Conservation (phyloP, 2,888 invertebrate species). For the Calameuta filiformis region DNA sequence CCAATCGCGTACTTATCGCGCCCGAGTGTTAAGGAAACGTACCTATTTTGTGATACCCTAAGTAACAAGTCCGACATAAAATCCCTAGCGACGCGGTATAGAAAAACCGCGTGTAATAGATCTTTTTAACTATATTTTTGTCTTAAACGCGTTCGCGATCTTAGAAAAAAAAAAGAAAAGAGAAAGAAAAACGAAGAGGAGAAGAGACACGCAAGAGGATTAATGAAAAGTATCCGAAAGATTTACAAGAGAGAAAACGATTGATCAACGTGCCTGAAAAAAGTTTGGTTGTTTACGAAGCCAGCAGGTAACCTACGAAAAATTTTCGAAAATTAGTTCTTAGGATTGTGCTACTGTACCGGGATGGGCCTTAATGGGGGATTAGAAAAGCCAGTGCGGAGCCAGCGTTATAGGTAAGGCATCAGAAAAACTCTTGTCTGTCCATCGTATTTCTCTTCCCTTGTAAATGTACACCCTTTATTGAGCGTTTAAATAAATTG, state of each 20-base stretch:
- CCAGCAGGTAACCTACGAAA: background rate
- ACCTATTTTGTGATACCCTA: background rate
- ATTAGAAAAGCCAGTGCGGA: background rate
- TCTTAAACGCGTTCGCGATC: constrained; percentile 29
- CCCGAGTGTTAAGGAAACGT: background rate
- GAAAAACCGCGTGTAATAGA: background rate
- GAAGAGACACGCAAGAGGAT: background rate
- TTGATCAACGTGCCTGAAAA: background rate
- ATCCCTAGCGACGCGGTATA: background rate
- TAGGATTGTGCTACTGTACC: background rate
- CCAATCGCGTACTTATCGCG: background rate
- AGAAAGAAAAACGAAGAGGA: constrained; percentile 18
- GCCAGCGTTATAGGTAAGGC: constrained; percentile 48
- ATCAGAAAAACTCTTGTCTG: constrained; percentile 53
- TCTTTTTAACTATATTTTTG: background rate
- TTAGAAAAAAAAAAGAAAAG: constrained; percentile 17
- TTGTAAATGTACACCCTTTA: constrained; percentile 60
- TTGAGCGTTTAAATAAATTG: constrained; percentile 59
- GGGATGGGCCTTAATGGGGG: background rate
- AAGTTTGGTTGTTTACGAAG: background rate
- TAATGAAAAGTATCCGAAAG: background rate
- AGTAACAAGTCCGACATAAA: background rate
- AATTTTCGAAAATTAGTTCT: background rate
- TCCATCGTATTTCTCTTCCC: constrained; percentile 51
- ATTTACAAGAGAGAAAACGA: background rate